phyloP scores from a whole-genome alignment of 2,113 vertebrate genomes.

The Promerops cafer region DNA sequence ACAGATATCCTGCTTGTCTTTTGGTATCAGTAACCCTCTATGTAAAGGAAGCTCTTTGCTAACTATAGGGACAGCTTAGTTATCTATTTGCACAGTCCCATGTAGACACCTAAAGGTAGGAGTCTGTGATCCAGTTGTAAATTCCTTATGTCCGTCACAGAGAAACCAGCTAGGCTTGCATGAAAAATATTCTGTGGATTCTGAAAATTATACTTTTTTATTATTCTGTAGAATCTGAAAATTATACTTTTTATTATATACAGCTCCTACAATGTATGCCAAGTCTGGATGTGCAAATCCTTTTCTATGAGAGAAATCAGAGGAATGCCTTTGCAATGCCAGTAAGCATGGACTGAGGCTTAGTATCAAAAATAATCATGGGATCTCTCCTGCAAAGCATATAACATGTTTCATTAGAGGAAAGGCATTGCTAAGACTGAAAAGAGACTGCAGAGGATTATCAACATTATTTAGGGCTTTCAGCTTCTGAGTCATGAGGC shows the following conservation, averaged over 20 bases:
- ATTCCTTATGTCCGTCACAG: neutral
- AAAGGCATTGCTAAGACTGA: neutral
- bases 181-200: neutral
- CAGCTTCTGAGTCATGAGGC: conserved; percentile 19
- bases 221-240: neutral
- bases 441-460: conserved; percentile 9
- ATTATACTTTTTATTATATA: neutral
- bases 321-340: neutral
- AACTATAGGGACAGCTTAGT: neutral
- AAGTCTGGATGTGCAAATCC: neutral
- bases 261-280: neutral
- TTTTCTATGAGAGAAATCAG: neutral
- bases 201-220: neutral
- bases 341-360: neutral
- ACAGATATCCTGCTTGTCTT: neutral
- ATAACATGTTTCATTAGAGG: neutral
- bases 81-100: neutral
- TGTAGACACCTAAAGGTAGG: neutral
- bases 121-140: neutral
- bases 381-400: neutral
- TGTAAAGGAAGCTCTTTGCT: neutral
- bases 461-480: conserved; percentile 10
- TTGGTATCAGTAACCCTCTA: neutral
- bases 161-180: neutral
- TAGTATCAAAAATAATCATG: neutral